Conservation (phyloP, 2,888 invertebrate genomes). For the Adelphocoris suturalis region DNA sequence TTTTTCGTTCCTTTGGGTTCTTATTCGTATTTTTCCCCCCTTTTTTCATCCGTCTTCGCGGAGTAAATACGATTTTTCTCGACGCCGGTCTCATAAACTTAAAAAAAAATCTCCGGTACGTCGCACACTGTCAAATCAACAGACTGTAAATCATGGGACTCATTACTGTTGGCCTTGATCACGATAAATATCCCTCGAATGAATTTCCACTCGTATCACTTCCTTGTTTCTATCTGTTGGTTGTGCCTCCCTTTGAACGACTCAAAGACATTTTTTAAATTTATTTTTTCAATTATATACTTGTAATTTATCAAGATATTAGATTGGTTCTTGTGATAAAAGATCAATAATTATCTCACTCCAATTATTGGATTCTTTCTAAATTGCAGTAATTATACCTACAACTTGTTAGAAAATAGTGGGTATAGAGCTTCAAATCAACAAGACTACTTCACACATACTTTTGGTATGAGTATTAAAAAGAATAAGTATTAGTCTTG, state of each 20-base stretch:
- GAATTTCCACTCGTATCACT: background rate
- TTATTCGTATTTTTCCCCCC: background rate
- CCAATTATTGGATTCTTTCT: no score
- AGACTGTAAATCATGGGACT: constrained; percentile 37
- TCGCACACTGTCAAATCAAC: constrained; percentile 47
- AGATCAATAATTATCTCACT: no score
- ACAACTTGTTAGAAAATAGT: no score
- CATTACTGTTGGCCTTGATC: constrained; percentile 47
- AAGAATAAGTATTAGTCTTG: no score
- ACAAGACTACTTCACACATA: no score
- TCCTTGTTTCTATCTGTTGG: background rate
- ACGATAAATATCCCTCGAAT: background rate
- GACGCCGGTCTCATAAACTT: constrained; percentile 49
- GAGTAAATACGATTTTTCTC: constrained; percentile 47
- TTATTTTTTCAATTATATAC: no score
- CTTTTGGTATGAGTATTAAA: background rate
- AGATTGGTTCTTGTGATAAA: no score
- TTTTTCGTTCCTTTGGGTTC: constrained; percentile 14
- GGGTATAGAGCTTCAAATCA: no score
- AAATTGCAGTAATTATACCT: no score
- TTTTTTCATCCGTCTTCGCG: constrained; percentile 10
- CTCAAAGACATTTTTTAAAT: no score
- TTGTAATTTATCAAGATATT: no score
- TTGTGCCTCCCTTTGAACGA: no score
- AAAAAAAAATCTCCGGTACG: background rate